Evolutionary conservation across 2,113 vertebrate genomes (phyloP).

Genomic region (Prietella phreatophila): DNA sequence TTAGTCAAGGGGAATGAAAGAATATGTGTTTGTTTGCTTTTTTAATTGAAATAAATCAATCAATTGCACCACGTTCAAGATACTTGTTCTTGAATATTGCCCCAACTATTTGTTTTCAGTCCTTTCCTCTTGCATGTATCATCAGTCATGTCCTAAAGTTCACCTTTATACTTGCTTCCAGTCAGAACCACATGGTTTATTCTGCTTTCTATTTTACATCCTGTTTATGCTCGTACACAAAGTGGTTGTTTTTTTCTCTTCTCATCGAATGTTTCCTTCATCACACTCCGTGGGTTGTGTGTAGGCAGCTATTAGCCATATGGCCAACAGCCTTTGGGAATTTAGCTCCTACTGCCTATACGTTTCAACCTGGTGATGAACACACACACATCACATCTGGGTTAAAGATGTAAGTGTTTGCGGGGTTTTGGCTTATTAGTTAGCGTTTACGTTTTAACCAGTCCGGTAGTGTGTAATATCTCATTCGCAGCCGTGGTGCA

Average conservation of each 20-base stretch:
- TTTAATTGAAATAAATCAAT: background rate
- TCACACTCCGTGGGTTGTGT: background rate
- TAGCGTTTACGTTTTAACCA: background rate
- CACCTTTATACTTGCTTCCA: background rate
- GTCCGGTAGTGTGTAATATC: constrained; percentile 15
- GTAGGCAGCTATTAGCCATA: constrained; percentile 8
- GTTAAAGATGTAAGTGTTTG: constrained; percentile 5
- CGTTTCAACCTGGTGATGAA: background rate
- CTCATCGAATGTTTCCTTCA: background rate
- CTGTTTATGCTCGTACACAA: constrained; percentile 6
- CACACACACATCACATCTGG: constrained; percentile 31
- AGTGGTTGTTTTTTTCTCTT: background rate
- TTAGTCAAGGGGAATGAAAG: background rate
- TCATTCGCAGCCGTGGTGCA: constrained; percentile 16
- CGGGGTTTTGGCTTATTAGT: constrained; percentile 44
- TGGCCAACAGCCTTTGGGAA: constrained; percentile 3
- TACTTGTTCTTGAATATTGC: background rate
- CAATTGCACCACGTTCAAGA: background rate
- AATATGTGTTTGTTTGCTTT: background rate
- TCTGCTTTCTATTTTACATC: constrained; percentile 16
- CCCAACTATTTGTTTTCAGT: background rate
- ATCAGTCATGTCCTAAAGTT: background rate
- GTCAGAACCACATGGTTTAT: background rate
- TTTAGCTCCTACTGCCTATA: background rate
- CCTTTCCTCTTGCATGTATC: no score